Conservation (phyloP, 2,797 vertebrate genomes). For the Sebastes hubbsi region DNA sequence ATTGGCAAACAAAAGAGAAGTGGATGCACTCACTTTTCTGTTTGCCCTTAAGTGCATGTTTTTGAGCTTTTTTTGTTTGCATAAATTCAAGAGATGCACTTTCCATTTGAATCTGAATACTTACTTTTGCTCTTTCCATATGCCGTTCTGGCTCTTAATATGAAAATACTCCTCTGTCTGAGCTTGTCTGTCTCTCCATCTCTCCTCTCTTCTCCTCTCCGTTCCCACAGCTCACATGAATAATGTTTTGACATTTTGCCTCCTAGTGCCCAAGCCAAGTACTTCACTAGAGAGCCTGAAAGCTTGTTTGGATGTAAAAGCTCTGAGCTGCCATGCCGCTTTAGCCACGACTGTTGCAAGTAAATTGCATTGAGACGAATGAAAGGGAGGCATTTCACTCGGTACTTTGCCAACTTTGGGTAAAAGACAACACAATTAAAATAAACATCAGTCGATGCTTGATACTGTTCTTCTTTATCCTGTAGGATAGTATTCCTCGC, state of each 20-base stretch:
- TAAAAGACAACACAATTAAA: not conserved
- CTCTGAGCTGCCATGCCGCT: not conserved
- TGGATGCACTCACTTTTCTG: slow-evolving; percentile 25
- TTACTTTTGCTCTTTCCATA: slow-evolving; percentile 37
- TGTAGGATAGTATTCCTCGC: not conserved
- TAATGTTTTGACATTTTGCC: slow-evolving; percentile 53
- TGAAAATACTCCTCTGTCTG: slow-evolving; percentile 18
- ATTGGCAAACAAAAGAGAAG: slow-evolving; percentile 34
- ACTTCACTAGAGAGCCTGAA: slow-evolving; percentile 33
- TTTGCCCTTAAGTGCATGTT: slow-evolving; percentile 30
- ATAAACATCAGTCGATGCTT: not conserved
- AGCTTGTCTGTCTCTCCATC: slow-evolving; percentile 7
- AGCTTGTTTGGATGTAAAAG: slow-evolving; percentile 32
- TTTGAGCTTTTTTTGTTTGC: slow-evolving; percentile 27
- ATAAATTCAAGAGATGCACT: slow-evolving; percentile 61
- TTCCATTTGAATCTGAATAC: slow-evolving; percentile 69
- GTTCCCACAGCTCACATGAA: slow-evolving; percentile 10
- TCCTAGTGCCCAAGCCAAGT: slow-evolving; percentile 45
- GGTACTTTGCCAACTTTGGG: not conserved
- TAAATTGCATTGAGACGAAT: slow-evolving; percentile 21
- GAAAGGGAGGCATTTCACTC: slow-evolving; percentile 4
- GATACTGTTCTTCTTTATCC: not conserved
- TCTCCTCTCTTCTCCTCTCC: not conserved
- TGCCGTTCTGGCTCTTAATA: not conserved
- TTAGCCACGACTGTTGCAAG: not conserved